Evolutionary conservation across 2,113 vertebrate genomes (phyloP).

Genomic region (Scolopax mira): DNA sequence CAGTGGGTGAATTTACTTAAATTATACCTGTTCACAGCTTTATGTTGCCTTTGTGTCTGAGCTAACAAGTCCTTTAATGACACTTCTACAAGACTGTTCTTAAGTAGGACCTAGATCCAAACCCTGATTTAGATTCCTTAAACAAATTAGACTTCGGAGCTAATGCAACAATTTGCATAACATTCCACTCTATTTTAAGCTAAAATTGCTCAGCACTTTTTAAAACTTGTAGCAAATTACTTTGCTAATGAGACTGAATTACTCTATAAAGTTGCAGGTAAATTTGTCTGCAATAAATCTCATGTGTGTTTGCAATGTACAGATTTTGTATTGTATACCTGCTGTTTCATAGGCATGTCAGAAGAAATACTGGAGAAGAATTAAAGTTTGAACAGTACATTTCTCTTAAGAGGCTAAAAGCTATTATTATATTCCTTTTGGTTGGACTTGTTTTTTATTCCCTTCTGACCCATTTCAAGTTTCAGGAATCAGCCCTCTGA

Average conservation of each 20-base stretch:
- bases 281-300: slow-evolving; percentile 47
- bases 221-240: slow-evolving; percentile 50
- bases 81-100: neutral
- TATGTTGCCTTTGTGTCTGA: neutral
- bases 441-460: neutral
- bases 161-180: slow-evolving; percentile 52
- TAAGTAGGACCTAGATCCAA: neutral
- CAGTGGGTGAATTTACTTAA: neutral
- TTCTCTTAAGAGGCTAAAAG: neutral
- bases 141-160: slow-evolving; percentile 46
- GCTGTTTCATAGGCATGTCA: neutral
- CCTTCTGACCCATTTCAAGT: neutral
- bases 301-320: neutral
- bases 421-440: neutral
- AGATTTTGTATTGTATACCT: neutral
- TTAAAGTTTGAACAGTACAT: neutral
- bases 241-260: slow-evolving; percentile 60
- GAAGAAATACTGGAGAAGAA: neutral
- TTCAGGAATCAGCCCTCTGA: neutral
- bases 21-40: neutral
- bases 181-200: slow-evolving; percentile 48
- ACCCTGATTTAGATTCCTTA: slow-evolving; percentile 7
- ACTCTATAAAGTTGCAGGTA: slow-evolving; percentile 29
- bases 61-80: neutral
- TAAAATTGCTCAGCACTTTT: slow-evolving; percentile 61